Evolutionary conservation across 2,888 invertebrate genomes (phyloP), one percentile per base, ranked within the genome.

Genomic region (Andrena fulva): DNA sequence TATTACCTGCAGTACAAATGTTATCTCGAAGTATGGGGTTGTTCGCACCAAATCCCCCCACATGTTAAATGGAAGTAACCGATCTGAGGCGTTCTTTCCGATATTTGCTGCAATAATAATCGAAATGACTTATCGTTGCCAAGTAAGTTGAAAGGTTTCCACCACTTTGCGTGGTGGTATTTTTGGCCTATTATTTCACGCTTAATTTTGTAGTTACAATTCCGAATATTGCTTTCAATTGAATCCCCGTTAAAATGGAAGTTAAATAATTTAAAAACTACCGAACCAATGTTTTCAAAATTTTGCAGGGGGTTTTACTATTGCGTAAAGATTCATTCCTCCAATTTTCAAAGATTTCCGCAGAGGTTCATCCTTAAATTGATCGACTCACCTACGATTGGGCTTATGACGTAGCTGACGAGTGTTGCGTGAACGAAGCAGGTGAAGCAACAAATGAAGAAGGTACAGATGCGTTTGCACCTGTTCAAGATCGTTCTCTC

Each of bases 1-100:
- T 10, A 5, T 6, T 67, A 74, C 74, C 74, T 74, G 66, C 0
- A 59, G 0, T 8, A 8, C 20, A n/a, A 67, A 74, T 4, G 7
- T 2, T n/a, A 74, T 24, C 31, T 74, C 74, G 42, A 33, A 74
- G 16, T 74, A 74, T 10, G 74, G 74, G 2, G 74, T 48, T 2
- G n/a, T 4, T 12, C 10, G 20, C 24, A 54, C 0, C 24, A 66
- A 5, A 10, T 59, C n/a, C 2, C 31, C 0, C 42, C 48, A 67
- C 48, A 67, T 24, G 0, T 29, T 42, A n/a, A 74, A 90, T 1
- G 90, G 90, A 31, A 91, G 67, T 20, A 69, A 12, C 52, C 90
- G 86, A 6, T 91, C 85, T 7, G 88, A 85, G 33, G 59, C 81
- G 35, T 91, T 88, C n/a, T 7, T 82, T 5, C 82, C 85, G 0